phyloP scores from a whole-genome alignment of 2,113 vertebrate genomes.

The Crotophaga sulcirostris region DNA sequence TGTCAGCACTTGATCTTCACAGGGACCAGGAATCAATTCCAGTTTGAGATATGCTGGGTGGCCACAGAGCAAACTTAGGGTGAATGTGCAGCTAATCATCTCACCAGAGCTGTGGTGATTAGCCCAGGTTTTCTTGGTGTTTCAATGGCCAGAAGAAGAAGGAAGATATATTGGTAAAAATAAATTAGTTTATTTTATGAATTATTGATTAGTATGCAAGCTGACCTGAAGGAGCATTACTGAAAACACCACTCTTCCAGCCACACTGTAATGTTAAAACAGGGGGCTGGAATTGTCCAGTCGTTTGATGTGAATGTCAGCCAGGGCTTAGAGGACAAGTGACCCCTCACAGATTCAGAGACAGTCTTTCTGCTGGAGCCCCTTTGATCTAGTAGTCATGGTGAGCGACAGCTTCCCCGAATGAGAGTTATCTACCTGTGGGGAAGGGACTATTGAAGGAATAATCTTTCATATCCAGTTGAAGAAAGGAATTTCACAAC shows the following conservation, averaged over 20 bases:
- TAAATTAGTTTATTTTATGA: neutral
- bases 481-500: slow-evolving; percentile 65
- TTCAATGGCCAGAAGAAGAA: neutral
- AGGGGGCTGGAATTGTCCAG: neutral
- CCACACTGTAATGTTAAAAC: neutral
- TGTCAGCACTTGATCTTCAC: neutral
- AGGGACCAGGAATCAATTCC: neutral
- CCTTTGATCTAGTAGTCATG: slow-evolving; percentile 48
- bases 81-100: neutral
- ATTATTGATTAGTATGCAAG: neutral
- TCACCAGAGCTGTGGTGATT: neutral
- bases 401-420: slow-evolving; percentile 43
- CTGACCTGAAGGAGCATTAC: neutral
- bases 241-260: neutral
- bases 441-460: slow-evolving; percentile 9
- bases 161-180: neutral
- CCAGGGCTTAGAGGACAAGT: neutral
- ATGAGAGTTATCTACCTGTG: slow-evolving; percentile 21
- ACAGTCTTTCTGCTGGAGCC: slow-evolving; percentile 27
- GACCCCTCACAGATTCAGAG: slow-evolving; percentile 8
- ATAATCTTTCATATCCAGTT: slow-evolving; percentile 49
- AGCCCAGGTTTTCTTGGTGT: neutral
- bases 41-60: neutral
- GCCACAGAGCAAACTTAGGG: neutral
- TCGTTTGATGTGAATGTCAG: neutral